Evolutionary conservation across 2,113 vertebrate genomes (phyloP).

Genomic region (Colistium nudipinnis): DNA sequence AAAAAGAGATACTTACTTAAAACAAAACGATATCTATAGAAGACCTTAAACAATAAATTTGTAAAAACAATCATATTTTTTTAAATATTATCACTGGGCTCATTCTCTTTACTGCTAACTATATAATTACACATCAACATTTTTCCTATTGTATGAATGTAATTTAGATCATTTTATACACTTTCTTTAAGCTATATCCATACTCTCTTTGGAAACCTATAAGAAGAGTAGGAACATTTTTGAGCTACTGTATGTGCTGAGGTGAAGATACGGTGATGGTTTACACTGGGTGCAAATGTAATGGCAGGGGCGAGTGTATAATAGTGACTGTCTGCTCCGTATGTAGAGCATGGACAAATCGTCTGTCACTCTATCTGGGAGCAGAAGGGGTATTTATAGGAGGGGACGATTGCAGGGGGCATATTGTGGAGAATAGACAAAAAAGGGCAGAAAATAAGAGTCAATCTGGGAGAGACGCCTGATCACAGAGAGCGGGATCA

Average conservation of each 20-base stretch:
- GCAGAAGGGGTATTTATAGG: slow-evolving; percentile 55
- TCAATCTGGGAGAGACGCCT: background rate
- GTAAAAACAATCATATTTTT: too few species aligned
- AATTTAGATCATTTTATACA: too few species aligned
- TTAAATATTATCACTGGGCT: too few species aligned
- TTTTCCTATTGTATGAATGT: background rate
- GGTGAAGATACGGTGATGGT: slow-evolving; percentile 7
- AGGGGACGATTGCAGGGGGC: slow-evolving; percentile 12
- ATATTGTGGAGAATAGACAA: slow-evolving; percentile 13
- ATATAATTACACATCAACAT: background rate
- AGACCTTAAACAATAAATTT: too few species aligned
- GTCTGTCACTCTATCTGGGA: slow-evolving; percentile 47
- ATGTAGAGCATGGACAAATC: slow-evolving; percentile 52
- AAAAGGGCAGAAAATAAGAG: slow-evolving; percentile 3
- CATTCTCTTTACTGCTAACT: too few species aligned
- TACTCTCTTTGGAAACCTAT: background rate
- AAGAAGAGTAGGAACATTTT: background rate
- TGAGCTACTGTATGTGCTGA: background rate
- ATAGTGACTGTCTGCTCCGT: slow-evolving; percentile 48
- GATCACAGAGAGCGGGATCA: slow-evolving; percentile 11
- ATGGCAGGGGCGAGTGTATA: slow-evolving; percentile 14
- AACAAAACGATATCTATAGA: too few species aligned
- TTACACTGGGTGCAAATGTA: slow-evolving; percentile 12
- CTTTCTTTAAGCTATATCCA: too few species aligned
- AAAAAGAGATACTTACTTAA: too few species aligned